Evolutionary conservation across 2,113 vertebrate genomes (phyloP).

Genomic region (Pleuronectes platessa): DNA sequence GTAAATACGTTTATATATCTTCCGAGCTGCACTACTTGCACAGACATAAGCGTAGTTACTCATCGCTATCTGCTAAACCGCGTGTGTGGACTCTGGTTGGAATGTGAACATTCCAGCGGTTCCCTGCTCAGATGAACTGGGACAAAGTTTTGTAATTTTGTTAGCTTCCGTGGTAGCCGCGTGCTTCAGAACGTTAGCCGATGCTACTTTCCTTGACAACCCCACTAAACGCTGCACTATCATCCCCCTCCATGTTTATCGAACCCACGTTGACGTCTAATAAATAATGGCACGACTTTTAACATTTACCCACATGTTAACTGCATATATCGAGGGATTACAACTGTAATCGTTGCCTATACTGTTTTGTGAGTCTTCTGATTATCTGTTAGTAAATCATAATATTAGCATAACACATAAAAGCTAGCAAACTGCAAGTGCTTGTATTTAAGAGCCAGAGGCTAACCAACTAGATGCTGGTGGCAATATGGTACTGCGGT

Average conservation of each 20-base stretch:
- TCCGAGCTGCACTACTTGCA: neutral
- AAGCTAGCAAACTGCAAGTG: conserved; percentile 21
- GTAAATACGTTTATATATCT: neutral
- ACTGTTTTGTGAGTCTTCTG: neutral
- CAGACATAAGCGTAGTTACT: conserved; percentile 17
- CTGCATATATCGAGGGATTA: neutral
- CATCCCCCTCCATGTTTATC: neutral
- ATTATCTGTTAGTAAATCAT: neutral
- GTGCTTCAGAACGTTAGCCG: conserved; percentile 58
- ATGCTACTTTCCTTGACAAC: conserved; percentile 60
- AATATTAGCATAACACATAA: conserved; percentile 32
- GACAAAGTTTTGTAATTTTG: conserved; percentile 70
- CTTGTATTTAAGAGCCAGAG: neutral
- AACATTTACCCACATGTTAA: fast-evolving
- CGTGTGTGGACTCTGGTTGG: neutral
- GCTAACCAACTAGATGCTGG: neutral
- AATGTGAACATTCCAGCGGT: neutral
- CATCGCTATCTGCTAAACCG: neutral
- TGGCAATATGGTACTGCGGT: neutral
- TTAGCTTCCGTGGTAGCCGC: conserved; percentile 71
- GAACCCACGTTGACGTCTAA: neutral
- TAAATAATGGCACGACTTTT: neutral
- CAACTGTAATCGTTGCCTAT: neutral
- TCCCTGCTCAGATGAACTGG: conserved; percentile 23
- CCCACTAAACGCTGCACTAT: conserved; percentile 23